Base-by-base conservation (phyloP, 2,888 invertebrate species). In the Tyria jacobaeae region DNA sequence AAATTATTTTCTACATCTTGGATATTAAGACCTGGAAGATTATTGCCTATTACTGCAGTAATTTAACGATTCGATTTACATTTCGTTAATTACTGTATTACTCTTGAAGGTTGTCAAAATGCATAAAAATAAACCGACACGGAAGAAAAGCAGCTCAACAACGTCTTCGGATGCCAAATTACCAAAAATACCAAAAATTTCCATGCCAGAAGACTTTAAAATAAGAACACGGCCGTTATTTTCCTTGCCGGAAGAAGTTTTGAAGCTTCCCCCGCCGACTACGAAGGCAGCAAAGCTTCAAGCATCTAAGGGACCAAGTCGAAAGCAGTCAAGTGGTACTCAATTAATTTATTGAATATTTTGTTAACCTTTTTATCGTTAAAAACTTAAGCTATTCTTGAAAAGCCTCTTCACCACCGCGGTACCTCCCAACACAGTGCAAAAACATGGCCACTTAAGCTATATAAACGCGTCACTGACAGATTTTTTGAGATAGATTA, bases 191-290 rank as follows among this genome's bases (percentile, higher is more conserved):
- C 94, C 95, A 6, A 92, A 93, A 82, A 83, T 94, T 57, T 83
- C 90, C 58, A 86, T 95, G 85, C 95, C 95, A 0, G 94, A 94
- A 37, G 95, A 95, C 79, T 95, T 94, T 71, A 94, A 95, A 83
- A 91, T 95, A 64, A 86, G 94, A 66, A 93, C 95, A 24, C 90
- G 94, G 57, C 95, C 95, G 0, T 78, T 96, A 60, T 95, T 96
- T 86, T 94, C 95, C 2, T 82, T 96, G 57, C 96, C 96, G 0
- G 95, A 95, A 53, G 94, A 96, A 85, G 86, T 96, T 58, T 82
- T 94, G 27, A 91, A 93, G 71, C 85, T 95, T 64, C 93, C 94
- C 34, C 85, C 90, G 37, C 86, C 90, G 27, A 52, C 31, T 25
- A 50, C 57, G 5, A 54, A 48, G n/a, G 54, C 53, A 34, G 39